phyloP scores from a whole-genome alignment of 2,888 invertebrate species.

The Tiphia femorata region DNA sequence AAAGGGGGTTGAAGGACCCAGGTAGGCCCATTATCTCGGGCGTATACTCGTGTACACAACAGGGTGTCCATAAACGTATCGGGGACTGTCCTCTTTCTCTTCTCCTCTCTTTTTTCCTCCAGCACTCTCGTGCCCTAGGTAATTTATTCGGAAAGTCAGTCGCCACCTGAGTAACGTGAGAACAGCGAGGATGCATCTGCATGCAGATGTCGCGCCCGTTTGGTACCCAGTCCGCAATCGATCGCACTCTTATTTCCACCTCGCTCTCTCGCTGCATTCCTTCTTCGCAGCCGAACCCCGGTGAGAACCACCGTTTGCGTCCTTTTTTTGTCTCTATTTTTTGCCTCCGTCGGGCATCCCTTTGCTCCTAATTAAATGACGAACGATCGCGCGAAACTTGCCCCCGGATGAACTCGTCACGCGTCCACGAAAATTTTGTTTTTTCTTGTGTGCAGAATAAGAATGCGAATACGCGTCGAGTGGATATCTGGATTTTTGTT shows the following conservation, averaged over 20 bases:
- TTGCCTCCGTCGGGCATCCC: neutral
- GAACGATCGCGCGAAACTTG: too few species aligned
- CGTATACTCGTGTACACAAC: conserved; percentile 46
- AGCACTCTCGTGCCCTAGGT: conserved; percentile 41
- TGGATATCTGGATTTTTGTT: too few species aligned
- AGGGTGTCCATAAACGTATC: conserved; percentile 52
- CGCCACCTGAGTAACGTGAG: conserved; percentile 61
- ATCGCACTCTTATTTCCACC: conserved; percentile 15
- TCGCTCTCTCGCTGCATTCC: conserved; percentile 13
- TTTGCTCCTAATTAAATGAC: neutral
- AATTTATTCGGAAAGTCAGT: conserved; percentile 60
- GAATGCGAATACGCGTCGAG: too few species aligned
- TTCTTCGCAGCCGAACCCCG: too few species aligned
- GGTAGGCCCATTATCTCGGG: conserved; percentile 56
- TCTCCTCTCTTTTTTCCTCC: too few species aligned
- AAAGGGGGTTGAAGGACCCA: conserved; percentile 53
- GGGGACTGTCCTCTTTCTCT: too few species aligned
- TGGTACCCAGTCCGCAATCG: conserved; percentile 33
- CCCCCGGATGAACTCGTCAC: too few species aligned
- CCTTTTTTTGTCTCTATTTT: neutral
- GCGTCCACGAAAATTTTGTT: too few species aligned
- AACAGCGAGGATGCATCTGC: conserved; percentile 51
- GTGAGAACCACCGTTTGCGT: too few species aligned
- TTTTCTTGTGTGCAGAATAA: too few species aligned
- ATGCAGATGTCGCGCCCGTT: conserved; percentile 48